Evolutionary conservation across 2,113 vertebrate species (phyloP), one percentile per base, ranked within the genome.

Genomic region (Chinchilla lanigera): DNA sequence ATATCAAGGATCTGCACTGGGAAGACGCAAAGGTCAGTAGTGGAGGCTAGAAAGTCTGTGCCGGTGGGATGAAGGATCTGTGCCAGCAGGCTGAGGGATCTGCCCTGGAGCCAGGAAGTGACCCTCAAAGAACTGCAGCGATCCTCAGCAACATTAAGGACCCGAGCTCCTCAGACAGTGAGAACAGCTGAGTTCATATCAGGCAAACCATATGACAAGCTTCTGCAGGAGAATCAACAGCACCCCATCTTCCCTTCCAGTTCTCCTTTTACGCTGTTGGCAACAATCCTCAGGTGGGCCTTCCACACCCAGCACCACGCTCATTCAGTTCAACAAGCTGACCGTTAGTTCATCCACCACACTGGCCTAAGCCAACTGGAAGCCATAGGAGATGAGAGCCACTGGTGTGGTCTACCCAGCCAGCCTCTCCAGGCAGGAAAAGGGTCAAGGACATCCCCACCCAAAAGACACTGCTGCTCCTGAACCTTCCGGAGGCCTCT

Each of bases 401-500:
- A 38, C 0, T 3, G 50, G 35, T 7, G 6, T 5, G 60, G 30
- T 22, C 41, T 24, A 30, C 3, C 20, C 44, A 50, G 41, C 13
- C 50, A 9, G 63, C 30, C 9, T 89, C 52, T 19, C 3, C 1
- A 9, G 85, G 9, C 5, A 7, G 33, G 47, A 67, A 35, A 38
- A 52, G 7, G 24, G 3, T 3, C n/a, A 50, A n/a, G 47, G 75
- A 5, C 0, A 0, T 19, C 28, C 58, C 33, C 38, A 4, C 7
- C 56, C 1, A 85, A 38, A 63, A 90, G 69, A 47, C 33, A 4
- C 19, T 22, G 11, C 2, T 73, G 47, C 4, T 19, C 38, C 30
- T 9, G 38, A 63, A 1, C 38, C 83, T 65, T 44, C 33, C n/a
- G 35, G 24, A 13, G 13, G 1, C 3, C 0, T 35, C 20, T 6